Percentiles rank a stretch among this genome's conserved stretches.
phyloP scores from a whole-genome alignment of 2,113 vertebrate genomes.

The Bambusicola thoracicus region DNA sequence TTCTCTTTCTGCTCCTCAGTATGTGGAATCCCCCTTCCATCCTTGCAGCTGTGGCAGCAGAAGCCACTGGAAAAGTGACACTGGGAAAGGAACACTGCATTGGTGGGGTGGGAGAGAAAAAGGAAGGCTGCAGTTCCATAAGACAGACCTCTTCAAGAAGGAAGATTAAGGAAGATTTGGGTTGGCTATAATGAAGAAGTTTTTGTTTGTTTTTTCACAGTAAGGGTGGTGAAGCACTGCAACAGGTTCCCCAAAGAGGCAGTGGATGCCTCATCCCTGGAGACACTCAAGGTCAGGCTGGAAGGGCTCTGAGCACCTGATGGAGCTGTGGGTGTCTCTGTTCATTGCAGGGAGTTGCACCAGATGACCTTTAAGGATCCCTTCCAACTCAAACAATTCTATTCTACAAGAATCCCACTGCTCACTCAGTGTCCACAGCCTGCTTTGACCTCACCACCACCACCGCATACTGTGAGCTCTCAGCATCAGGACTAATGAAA shows the following conservation, averaged over 20 bases:
- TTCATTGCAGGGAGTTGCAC: too few species aligned
- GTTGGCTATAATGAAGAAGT: too few species aligned
- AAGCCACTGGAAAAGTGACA: background rate
- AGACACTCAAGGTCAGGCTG: too few species aligned
- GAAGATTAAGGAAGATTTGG: too few species aligned
- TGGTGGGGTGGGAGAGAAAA: background rate
- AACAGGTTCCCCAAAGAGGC: too few species aligned
- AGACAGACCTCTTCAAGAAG: background rate
- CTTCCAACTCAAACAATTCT: too few species aligned
- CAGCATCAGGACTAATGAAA: background rate
- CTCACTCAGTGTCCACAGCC: background rate
- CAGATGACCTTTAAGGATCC: too few species aligned
- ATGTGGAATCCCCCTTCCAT: background rate
- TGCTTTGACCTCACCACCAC: background rate
- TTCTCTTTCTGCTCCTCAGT: background rate
- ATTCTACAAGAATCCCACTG: background rate
- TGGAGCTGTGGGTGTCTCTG: too few species aligned
- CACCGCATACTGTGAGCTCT: background rate
- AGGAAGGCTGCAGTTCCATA: background rate
- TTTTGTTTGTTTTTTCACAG: too few species aligned
- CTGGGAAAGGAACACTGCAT: background rate
- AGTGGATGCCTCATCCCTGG: too few species aligned
- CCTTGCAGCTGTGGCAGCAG: background rate
- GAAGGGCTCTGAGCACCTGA: too few species aligned
- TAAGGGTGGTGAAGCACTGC: too few species aligned